Evolutionary conservation across 1,140 invertebrate genomes (phyloP).

Genomic region (Varroa destructor): DNA sequence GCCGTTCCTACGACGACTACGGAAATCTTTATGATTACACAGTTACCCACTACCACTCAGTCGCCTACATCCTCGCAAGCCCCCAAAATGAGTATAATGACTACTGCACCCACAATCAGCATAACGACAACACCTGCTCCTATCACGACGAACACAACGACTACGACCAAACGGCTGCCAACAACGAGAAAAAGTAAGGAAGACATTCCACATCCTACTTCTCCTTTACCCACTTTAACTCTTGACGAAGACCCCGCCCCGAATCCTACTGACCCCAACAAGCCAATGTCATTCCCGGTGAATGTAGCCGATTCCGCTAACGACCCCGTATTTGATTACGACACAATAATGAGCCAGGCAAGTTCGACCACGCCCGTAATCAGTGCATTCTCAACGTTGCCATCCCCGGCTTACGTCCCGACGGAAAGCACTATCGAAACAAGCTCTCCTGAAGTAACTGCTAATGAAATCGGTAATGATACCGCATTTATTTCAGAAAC

Average conservation of each 20-base stretch:
- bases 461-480: conserved; percentile 18
- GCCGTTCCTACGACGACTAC: too few species aligned
- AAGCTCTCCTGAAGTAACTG: conserved; percentile 2
- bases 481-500: background rate
- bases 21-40: too few species aligned
- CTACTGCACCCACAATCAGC: background rate
- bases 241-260: background rate
- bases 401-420: conserved; percentile 18
- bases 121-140: background rate
- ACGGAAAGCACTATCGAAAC: background rate
- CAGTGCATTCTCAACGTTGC: background rate
- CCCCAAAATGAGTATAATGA: too few species aligned
- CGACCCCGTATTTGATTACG: too few species aligned
- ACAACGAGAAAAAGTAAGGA: conserved; percentile 18
- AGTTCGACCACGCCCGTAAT: too few species aligned
- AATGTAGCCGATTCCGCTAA: too few species aligned
- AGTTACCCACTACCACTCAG: too few species aligned
- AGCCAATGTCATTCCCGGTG: too few species aligned
- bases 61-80: too few species aligned
- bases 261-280: background rate
- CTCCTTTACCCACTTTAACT: background rate
- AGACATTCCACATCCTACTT: background rate
- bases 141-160: background rate
- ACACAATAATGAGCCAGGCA: too few species aligned
- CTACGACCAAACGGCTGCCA: background rate